Evolutionary conservation across 1,140 invertebrate species (phyloP).

Genomic region (Calycopis cecrops): DNA sequence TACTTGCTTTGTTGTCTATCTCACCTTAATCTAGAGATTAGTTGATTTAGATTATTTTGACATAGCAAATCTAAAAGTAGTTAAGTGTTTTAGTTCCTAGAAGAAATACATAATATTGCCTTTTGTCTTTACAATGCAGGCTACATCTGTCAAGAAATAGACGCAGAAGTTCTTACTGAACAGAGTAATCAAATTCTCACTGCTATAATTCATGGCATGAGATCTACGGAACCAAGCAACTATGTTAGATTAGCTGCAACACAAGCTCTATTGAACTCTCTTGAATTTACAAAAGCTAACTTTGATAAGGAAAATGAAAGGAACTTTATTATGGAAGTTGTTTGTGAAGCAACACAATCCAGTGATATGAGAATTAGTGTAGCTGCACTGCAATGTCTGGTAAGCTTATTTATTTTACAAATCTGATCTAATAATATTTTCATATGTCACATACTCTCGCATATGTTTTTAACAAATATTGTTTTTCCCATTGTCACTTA

Average conservation of each 20-base stretch:
- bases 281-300: constrained; percentile 99
- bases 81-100: too few relatives aligned
- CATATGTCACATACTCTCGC: too few relatives aligned
- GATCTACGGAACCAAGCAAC: constrained; percentile 86
- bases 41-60: too few relatives aligned
- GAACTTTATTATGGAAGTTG: constrained; percentile 99
- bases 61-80: too few relatives aligned
- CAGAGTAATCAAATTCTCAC: constrained; percentile 98
- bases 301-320: constrained; percentile 98
- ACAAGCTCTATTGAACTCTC: constrained; percentile 96
- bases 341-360: constrained; percentile 93
- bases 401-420: constrained; percentile 70
- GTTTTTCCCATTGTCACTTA: too few relatives aligned
- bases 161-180: constrained; percentile 91
- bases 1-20: too few relatives aligned
- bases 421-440: too few relatives aligned
- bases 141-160: constrained; percentile 88
- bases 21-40: too few relatives aligned
- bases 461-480: too few relatives aligned
- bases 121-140: constrained; percentile 41
- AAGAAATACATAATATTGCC: not conserved
- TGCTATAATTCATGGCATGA: constrained; percentile 99
- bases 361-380: constrained; percentile 93
- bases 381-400: constrained; percentile 97
- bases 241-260: constrained; percentile 96